A percentile compares a stretch with the other conserved stretches of the same genome.
phyloP scores from a whole-genome alignment of 2,797 vertebrate genomes.

The Typhlichthys subterraneus region DNA sequence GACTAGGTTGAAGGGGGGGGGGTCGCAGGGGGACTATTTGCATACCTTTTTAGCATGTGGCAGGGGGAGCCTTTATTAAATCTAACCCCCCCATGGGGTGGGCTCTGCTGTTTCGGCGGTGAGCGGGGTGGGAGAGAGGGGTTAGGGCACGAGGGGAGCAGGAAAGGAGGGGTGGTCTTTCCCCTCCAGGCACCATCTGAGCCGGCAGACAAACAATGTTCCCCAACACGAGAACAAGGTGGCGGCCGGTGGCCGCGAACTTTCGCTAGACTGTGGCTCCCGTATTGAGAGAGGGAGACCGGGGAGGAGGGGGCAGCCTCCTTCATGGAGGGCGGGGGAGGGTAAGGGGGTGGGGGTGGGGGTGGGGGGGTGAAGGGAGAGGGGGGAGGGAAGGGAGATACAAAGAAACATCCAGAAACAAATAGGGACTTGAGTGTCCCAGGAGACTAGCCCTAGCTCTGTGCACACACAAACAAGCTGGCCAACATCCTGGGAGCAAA shows the following conservation, averaged over 20 bases:
- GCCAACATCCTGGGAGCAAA: too few relatives aligned
- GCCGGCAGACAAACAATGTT: constrained; percentile 65
- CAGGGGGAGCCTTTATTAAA: constrained; percentile 72
- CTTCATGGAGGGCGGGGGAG: constrained; percentile 3
- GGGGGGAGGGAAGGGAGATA: neutral
- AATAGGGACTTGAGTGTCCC: neutral
- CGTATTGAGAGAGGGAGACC: too few relatives aligned
- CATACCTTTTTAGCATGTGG: constrained; percentile 77
- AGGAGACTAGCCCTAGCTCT: too few relatives aligned
- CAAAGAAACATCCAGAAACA: neutral
- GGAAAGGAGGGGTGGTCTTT: constrained; percentile 44
- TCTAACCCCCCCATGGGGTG: constrained; percentile 61
- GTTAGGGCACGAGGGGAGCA: constrained; percentile 14
- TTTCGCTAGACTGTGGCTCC: constrained; percentile 2
- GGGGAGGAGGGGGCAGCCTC: too few relatives aligned
- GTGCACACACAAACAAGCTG: too few relatives aligned
- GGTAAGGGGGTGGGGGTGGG: constrained; percentile 52
- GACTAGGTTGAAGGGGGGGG: constrained; percentile 29
- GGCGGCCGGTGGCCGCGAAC: constrained; percentile 42
- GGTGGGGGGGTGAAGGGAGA: neutral
- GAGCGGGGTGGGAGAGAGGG: constrained; percentile 21
- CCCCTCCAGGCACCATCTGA: constrained; percentile 67
- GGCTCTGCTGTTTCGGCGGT: constrained; percentile 21
- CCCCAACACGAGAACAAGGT: constrained; percentile 58
- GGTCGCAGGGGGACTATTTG: constrained; percentile 53